Base-by-base conservation (phyloP, 92 coral and sea anemone genomes). In the Anthopleura xanthogrammica region DNA sequence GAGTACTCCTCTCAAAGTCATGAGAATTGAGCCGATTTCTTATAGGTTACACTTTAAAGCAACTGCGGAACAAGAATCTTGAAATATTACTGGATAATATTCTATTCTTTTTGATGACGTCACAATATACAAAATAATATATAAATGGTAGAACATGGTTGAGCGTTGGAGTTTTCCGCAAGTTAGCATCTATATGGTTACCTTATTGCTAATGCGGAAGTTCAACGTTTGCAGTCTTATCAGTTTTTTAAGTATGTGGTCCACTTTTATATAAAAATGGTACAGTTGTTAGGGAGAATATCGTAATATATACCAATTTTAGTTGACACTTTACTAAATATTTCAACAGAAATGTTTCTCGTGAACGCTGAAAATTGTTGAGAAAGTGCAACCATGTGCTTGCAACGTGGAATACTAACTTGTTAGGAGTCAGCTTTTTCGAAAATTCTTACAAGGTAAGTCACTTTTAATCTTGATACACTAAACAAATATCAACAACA, bases 361-460 rank as follows among this genome's bases (percentile, higher is more conserved):
- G 50, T 39, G 54, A 71, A 68, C 12, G 41, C n/a, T 11, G 55
- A 70, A 17, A 41, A 68, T 60, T n/a, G 58, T 17, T 23, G 77
- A 70, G 84, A 81, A 81, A 81, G 84, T 52, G 84, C 84, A 81
- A 81, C 84, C 84, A 81, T 60, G 84, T 81, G 84, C 77, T 71
- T 14, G 0, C 36, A 41, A 9, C 50, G 39, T 62, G 70, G 70
- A 64, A 43, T 16, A 80, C 36, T 17, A 22, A 68, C 42, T 36
- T 41, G 3, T 40, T 19, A 41, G 71, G 41, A 39, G 41, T 43
- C 73, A 17, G 2, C 36, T 57, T 7, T 41, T 12, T 13, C 1
- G 10, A 12, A 36, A 68, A 9, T 23, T 29, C 60, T 77, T 7
- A 17, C 3, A 76, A 77, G 75, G 73, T 39, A 60, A 62, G 52